These are phyloP conservation scores for Dysmachus trigonus DNA, from an alignment of 2,888 invertebrate genomes.

Conservation along the genomic window DNA sequence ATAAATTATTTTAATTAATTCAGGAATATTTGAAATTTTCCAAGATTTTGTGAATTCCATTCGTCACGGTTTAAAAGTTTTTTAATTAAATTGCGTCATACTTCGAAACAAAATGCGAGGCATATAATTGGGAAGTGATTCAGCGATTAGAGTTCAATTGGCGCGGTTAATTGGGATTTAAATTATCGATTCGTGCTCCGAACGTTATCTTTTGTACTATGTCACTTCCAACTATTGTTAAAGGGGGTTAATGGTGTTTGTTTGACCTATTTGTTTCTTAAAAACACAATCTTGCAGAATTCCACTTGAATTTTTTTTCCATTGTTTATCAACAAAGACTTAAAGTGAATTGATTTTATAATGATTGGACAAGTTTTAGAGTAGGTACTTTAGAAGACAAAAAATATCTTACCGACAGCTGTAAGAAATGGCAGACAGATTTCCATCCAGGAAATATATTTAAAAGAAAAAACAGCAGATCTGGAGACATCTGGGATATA, in stretches of 20 bases:
- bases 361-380: not conserved
- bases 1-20: not conserved
- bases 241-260: not conserved
- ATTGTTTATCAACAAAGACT: not conserved
- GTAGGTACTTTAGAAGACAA: not conserved
- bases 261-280: not conserved
- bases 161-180: not conserved
- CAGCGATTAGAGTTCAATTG: not conserved
- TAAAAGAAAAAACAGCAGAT: no score
- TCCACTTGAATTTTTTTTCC: not conserved
- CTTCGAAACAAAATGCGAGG: not conserved
- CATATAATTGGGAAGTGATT: not conserved
- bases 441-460: not conserved
- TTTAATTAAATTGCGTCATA: not conserved
- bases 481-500: not conserved
- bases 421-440: not conserved
- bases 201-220: not conserved
- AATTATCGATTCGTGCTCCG: not conserved
- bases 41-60: not conserved
- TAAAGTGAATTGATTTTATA: not conserved
- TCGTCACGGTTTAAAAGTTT: not conserved
- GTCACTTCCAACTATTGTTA: not conserved
- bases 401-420: not conserved
- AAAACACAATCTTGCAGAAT: not conserved
- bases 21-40: not conserved